Base-by-base conservation (phyloP, 2,113 vertebrate genomes). In the Tychaedon coryphoeus region DNA sequence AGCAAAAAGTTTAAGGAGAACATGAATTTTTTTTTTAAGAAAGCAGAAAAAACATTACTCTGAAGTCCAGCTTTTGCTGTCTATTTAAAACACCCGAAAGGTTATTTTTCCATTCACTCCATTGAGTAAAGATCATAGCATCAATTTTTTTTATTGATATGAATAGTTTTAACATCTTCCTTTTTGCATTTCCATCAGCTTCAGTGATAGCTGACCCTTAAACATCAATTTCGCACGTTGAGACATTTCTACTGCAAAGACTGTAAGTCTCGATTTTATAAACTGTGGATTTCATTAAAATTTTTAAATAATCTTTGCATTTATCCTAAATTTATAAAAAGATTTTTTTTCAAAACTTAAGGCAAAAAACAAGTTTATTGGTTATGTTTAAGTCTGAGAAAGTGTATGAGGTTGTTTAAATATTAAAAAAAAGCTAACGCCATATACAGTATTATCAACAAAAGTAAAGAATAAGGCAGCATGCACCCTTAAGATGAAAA, bases 381-480 rank as follows among this genome's bases (percentile, higher is more conserved):
- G 72, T 94, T 93, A 61, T 45, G 71, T 88, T 96, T 86, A 96
- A 93, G 50, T 96, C 87, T 95, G 84, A 96, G 92, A 77, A 95
- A 67, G 80, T 92, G 36, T 95, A 87, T 9, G 85, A 93, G 69
- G 43, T 69, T 87, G 76, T 92, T 96, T 87, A 93, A 94, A 87
- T 95, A 94, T 92, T 53, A 96, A 94, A 95, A 51, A 51, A 97
- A 93, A 84, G 51, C 81, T 95, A 92, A 80, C 0, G 1, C 38
- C 95, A 95, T 88, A 92, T 96, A 98, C 95, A 97, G 93, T 96
- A 98, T 97, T 98, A 97, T 93, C 97, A 98, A 97, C 92, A 96
- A 98, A 97, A 98, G 94, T 94, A 96, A 96, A 96, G 94, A 97
- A 94, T 94, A 98, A 97, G 93, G 97, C 93, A 98, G 95, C 97